Percentiles rank a stretch among this genome's conserved stretches.
Conservation (phyloP, 2,113 vertebrate genomes). For the Serinus canaria region DNA sequence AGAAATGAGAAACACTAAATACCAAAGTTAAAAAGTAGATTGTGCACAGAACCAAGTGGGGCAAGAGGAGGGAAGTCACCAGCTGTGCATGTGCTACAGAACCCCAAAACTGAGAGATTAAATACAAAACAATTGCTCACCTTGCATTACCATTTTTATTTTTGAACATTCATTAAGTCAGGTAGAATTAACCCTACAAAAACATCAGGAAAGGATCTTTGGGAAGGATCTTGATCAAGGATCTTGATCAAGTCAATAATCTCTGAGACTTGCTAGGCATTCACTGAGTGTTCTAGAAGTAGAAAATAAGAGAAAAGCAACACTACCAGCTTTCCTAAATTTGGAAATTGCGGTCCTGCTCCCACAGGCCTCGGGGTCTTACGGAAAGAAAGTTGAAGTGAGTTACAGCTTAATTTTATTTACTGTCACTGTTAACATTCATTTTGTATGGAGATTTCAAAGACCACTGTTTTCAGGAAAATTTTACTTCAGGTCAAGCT, state of each 20-base stretch:
- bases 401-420: not conserved
- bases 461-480: not conserved
- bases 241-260: not conserved
- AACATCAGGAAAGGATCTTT: not conserved
- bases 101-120: not conserved
- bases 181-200: not conserved
- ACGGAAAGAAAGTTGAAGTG: not conserved
- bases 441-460: not conserved
- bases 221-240: too few relatives aligned
- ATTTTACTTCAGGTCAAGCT: not conserved
- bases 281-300: not conserved
- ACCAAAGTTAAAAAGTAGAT: not conserved
- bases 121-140: not conserved
- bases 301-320: not conserved
- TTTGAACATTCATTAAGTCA: not conserved
- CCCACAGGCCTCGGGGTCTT: not conserved
- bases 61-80: not conserved
- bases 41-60: not conserved
- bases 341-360: accelerated
- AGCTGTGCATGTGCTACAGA: not conserved
- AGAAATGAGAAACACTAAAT: not conserved
- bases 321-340: not conserved
- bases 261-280: not conserved
- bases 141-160: not conserved
- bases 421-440: not conserved